Conservation (phyloP, 2,797 vertebrate genomes). For the Erethizon dorsatum region DNA sequence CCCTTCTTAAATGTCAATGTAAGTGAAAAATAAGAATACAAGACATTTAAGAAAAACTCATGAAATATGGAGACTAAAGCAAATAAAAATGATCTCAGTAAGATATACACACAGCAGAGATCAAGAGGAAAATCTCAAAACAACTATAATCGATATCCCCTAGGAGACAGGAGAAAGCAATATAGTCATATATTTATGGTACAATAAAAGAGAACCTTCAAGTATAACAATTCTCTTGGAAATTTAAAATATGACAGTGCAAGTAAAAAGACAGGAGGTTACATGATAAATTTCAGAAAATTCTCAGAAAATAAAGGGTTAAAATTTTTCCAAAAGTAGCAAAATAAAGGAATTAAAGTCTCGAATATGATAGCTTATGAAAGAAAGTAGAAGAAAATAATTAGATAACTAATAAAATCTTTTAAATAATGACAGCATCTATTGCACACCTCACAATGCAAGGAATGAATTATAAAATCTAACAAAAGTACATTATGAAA, state of each 20-base stretch:
- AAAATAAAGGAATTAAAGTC: neutral
- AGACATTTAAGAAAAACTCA: neutral
- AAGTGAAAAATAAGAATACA: neutral
- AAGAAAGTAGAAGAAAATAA: neutral
- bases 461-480: neutral
- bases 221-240: neutral
- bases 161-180: neutral
- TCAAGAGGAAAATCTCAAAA: slow-evolving; percentile 15
- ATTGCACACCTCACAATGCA: neutral
- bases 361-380: neutral
- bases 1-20: neutral
- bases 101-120: neutral
- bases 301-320: neutral
- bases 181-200: neutral
- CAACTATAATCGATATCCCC: neutral
- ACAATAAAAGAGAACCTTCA: neutral
- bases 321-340: neutral
- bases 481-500: neutral
- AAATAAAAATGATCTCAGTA: slow-evolving; percentile 25
- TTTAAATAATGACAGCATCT: neutral
- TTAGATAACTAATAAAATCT: neutral
- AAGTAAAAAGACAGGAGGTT: neutral
- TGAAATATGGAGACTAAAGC: neutral
- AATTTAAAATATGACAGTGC: slow-evolving; percentile 24
- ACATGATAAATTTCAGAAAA: neutral